Base-by-base conservation (phyloP, 2,888 invertebrate species). In the Incurvaria masculella region DNA sequence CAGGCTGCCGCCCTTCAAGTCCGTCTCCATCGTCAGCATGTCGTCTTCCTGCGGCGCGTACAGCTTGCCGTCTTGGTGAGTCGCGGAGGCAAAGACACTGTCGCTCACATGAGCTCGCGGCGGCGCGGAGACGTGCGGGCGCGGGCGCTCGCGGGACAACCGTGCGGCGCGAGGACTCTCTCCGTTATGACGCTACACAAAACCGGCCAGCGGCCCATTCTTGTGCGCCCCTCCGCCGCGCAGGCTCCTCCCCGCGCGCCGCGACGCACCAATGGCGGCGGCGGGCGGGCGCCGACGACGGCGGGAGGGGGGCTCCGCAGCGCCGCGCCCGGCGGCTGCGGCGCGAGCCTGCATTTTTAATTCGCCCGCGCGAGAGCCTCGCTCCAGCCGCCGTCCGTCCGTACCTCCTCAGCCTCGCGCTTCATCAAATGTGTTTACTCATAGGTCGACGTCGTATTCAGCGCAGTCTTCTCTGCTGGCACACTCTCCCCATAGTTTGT, bases 11-110 rank as follows among this genome's bases (percentile, higher is more conserved):
- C 91, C 91, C 72, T 92, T 92, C 79, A 92, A 83, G 75, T 92
- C 92, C 79, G 90, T 84, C 85, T 92, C 92, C 91, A 92, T 91
- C 79, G 91, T 92, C 80, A 92, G 81, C 92, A 92, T 92, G 66
- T 88, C 89, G 73, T 84, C 84, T 81, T 87, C 88, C 84, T 87
- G 82, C 80, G 85, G 87, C 76, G 87, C 85, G 86, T 86, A 89
- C 89, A 89, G 89, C 80, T 89, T 89, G 89, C 76, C 80, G 83
- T 65, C 44, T 72, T 67, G 71, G 74, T 69, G 63, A 65, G 69
- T 70, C 73, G 74, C 76, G 62, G 69, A 74, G 64, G 14, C 14
- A 69, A 69, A 72, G 64, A 61, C 68, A 17, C 70, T 69, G 69
- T 69, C 71, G 73, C 63, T 76, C 76, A 75, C 76, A 74, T 75